phyloP scores from a whole-genome alignment of 2,113 vertebrate genomes.

The Pomatostomus ruficeps region DNA sequence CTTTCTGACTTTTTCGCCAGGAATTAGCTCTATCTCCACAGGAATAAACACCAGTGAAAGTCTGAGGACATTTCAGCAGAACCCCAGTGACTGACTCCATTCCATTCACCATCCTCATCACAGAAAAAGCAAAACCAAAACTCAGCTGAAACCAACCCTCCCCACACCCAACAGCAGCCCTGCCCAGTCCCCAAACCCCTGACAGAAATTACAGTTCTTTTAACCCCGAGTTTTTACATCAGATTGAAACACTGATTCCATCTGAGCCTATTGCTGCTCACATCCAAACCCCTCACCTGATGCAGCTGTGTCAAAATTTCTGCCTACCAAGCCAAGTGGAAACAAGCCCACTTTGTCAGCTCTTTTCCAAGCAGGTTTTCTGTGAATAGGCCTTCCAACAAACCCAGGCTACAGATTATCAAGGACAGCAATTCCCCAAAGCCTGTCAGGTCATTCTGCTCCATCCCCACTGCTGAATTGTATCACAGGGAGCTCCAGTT shows the following conservation, averaged over 20 bases:
- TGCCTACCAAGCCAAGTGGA: not conserved
- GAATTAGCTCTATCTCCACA: not conserved
- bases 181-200: not conserved
- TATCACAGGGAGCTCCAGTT: not conserved
- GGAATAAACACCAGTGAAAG: not conserved
- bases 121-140: not conserved
- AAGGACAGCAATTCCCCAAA: not conserved
- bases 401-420: not conserved
- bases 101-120: not conserved
- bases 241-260: not conserved
- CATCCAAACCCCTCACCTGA: not conserved
- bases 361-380: not conserved
- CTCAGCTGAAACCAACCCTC: not conserved
- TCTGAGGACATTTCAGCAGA: not conserved
- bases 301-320: not conserved
- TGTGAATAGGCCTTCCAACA: not conserved
- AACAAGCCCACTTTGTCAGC: not conserved
- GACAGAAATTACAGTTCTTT: not conserved
- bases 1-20: not conserved
- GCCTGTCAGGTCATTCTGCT: not conserved
- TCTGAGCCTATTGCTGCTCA: not conserved
- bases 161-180: not conserved
- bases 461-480: accelerated
- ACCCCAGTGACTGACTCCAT: not conserved
- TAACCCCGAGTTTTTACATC: not conserved